A percentile compares a stretch with the other conserved stretches of the same genome.
phyloP scores from a whole-genome alignment of 2,797 vertebrate genomes.

The Austrolebias charrua region DNA sequence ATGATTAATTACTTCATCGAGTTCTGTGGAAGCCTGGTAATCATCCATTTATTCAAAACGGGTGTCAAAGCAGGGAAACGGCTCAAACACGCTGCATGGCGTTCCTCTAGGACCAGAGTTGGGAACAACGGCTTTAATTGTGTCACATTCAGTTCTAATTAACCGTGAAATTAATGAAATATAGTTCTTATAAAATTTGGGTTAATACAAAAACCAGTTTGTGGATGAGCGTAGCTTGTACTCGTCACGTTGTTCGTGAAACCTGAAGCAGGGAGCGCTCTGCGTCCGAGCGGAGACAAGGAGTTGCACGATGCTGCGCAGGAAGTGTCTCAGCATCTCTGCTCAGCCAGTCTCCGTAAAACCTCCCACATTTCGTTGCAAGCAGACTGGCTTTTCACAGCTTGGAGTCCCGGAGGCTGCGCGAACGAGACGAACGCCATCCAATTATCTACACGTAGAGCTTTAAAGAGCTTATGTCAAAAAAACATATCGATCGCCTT shows the following conservation, averaged over 20 bases:
- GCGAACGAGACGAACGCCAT: constrained; percentile 37
- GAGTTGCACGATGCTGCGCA: neutral
- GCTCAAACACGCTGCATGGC: too few relatives aligned
- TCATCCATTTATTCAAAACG: too few relatives aligned
- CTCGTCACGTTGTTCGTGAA: constrained; percentile 39
- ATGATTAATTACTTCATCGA: too few relatives aligned
- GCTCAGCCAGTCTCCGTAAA: constrained; percentile 14
- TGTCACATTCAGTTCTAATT: constrained; percentile 28
- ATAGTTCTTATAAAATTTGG: constrained; percentile 58
- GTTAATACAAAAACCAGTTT: constrained; percentile 39
- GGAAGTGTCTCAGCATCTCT: constrained; percentile 1
- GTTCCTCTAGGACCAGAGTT: too few relatives aligned
- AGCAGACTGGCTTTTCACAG: constrained; percentile 65
- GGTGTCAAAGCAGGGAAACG: too few relatives aligned
- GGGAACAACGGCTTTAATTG: neutral
- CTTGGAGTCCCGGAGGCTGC: constrained; percentile 54
- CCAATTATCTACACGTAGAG: constrained; percentile 6
- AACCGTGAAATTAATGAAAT: constrained; percentile 34
- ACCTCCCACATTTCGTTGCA: constrained; percentile 14
- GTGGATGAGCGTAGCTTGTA: constrained; percentile 4
- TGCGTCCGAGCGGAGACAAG: constrained; percentile 38
- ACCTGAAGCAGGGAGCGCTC: constrained; percentile 17
- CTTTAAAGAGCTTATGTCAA: constrained; percentile 22
- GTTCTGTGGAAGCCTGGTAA: too few relatives aligned
- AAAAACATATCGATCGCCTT: constrained; percentile 38